These are phyloP conservation scores for Petrolisthes manimaculis DNA, from an alignment of 2,888 invertebrate genomes.

Conservation along the genomic window DNA sequence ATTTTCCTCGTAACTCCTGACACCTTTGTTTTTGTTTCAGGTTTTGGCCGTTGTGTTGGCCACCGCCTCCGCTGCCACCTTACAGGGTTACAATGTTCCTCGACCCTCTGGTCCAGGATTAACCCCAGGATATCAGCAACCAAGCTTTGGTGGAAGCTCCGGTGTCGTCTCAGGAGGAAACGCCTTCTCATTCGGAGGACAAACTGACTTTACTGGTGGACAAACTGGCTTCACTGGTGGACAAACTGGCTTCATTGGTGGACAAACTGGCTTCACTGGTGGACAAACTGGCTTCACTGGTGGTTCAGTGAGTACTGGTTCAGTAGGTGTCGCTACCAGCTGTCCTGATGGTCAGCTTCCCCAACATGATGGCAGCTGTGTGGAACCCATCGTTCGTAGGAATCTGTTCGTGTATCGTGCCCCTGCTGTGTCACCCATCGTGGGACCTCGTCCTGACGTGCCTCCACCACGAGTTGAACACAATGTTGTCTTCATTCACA, in stretches of 20 bases:
- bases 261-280: not conserved
- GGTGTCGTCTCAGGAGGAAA: not conserved
- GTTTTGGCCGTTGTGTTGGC: not conserved
- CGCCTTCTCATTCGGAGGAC: not conserved
- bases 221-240: not conserved
- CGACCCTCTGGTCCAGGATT: not conserved
- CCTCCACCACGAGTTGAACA: constrained; percentile 22
- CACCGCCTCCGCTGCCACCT: not conserved
- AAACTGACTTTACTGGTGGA: not conserved
- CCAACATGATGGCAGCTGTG: constrained; percentile 45
- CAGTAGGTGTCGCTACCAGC: not conserved
- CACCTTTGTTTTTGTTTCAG: not conserved
- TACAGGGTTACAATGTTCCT: constrained; percentile 1
- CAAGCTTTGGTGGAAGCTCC: no score
- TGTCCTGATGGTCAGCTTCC: constrained; percentile 44
- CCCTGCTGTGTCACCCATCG: constrained; percentile 17
- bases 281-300: not conserved
- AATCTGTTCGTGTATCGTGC: constrained; percentile 40
- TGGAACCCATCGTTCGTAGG: constrained; percentile 18
- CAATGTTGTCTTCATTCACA: constrained; percentile 46
- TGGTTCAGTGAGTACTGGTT: not conserved
- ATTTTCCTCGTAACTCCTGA: not conserved
- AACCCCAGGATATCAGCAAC: not conserved
- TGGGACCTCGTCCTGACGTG: constrained; percentile 30
- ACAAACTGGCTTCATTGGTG: not conserved